A percentile compares a stretch with the other conserved stretches of the same genome.
phyloP scores from a whole-genome alignment of 2,888 invertebrate genomes.

The Calliopum simillimum region DNA sequence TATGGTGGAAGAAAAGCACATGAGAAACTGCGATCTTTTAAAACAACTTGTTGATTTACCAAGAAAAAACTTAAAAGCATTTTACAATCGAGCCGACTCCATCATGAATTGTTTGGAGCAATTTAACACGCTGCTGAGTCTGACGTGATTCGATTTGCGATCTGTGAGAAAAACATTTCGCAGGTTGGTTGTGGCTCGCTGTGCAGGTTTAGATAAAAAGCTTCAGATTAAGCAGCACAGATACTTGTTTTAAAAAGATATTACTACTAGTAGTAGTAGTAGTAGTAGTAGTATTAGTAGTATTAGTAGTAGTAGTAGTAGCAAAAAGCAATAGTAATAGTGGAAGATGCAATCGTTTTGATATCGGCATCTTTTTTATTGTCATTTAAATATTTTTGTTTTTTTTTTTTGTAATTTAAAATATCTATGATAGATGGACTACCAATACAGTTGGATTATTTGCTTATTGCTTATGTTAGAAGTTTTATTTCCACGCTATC shows the following conservation, averaged over 20 bases:
- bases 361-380: no score
- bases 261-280: no score
- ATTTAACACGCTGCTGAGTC: slow-evolving; percentile 36
- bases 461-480: no score
- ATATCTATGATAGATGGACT: no score
- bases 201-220: slow-evolving; percentile 32
- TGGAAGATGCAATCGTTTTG: no score
- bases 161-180: slow-evolving; percentile 35
- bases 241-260: neutral
- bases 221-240: slow-evolving; percentile 30
- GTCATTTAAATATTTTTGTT: no score
- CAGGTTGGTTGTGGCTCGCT: slow-evolving; percentile 12
- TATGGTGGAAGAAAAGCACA: slow-evolving; percentile 32
- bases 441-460: no score
- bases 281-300: no score
- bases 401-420: no score
- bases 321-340: no score
- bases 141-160: slow-evolving; percentile 30
- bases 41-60: slow-evolving; percentile 26
- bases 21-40: slow-evolving; percentile 16
- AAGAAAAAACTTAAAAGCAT: slow-evolving; percentile 39
- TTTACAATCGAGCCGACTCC: slow-evolving; percentile 36
- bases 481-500: no score
- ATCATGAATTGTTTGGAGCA: slow-evolving; percentile 32
- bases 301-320: no score